Base-by-base conservation (phyloP, 1,140 invertebrate genomes). In the Agrilus planipennis region DNA sequence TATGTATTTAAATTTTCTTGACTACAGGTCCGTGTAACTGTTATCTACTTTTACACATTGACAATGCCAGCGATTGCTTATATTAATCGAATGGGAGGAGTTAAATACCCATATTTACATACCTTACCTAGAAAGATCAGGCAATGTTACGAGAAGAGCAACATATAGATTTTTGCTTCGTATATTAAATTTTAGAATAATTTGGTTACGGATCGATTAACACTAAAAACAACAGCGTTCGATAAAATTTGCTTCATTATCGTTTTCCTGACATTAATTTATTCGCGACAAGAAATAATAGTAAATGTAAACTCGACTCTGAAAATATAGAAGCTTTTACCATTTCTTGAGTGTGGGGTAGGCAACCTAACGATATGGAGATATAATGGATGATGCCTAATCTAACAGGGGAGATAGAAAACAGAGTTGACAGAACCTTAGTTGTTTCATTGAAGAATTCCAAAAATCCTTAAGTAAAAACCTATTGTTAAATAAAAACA, bases 131-230 rank as follows among this genome's bases (percentile, higher is more conserved):
- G 42, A 34, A 2, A 25, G 1, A 57, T 62, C 25, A 61, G 59
- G 60, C 53, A 58, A 32, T 65, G 55, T 56, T 59, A 56, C 34
- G 60, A 64, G 42, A 18, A 22, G 1, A 42, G 54, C 14, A 47
- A 54, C 4, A 41, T 63, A 15, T 60, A 38, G 43, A 3, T 63
- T 4, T 54, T 52, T 22, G 59, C 57, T 4, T 57, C 60, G 2
- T 62, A 63, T 32, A 53, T 64, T 2, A 55, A 51, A 32, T 55
- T 61, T 2, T 51, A 51, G 34, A 46, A 63, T 16, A 58, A 59
- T 35, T 16, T 40, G 0, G 45, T 37, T 19, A 50, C 55, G 12
- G 54, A 59, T 22, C 17, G 19, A 30, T 39, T 48, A 34, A 56
- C 54, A 9, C 14, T 55, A 16, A 34, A 35, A 2, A 7, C 30